These are phyloP conservation scores for Diarsia rubi DNA, from an alignment of 2,888 invertebrate species.

Conservation along the genomic window DNA sequence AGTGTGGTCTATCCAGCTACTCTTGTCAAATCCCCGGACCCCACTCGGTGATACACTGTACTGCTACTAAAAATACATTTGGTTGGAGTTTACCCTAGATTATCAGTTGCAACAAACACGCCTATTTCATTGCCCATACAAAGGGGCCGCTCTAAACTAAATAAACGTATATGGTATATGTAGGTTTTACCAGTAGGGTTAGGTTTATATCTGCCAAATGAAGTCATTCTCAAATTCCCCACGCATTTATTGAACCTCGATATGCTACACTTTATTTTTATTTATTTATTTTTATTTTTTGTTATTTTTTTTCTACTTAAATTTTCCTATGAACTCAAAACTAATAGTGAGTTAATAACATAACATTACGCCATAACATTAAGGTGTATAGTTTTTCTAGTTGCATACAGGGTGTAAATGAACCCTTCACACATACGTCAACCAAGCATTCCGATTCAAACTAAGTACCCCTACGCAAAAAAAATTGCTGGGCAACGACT, in stretches of 20 bases:
- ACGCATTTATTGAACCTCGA: conserved; percentile 37
- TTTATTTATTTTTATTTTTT: too few species aligned
- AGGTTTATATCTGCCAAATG: conserved; percentile 48
- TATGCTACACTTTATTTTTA: conserved; percentile 15
- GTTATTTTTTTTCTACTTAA: too few species aligned
- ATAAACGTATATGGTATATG: conserved; percentile 5
- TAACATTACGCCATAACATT: too few species aligned
- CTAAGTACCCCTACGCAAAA: too few species aligned
- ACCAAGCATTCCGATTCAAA: too few species aligned
- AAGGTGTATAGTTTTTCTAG: not conserved
- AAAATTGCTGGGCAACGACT: too few species aligned
- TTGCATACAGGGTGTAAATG: too few species aligned
- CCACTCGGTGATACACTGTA: not conserved
- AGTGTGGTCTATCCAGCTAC: not conserved
- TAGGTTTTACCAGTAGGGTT: conserved; percentile 37
- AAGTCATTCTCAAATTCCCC: conserved; percentile 65
- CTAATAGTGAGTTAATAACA: not conserved
- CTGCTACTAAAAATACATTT: not conserved
- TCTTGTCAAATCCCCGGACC: too few species aligned
- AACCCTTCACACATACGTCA: too few species aligned
- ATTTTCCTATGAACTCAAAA: not conserved
- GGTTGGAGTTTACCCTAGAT: not conserved
- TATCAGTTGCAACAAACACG: not conserved
- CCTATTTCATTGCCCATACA: conserved; percentile 8
- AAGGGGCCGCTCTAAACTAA: conserved; percentile 1